phyloP scores from a whole-genome alignment of 2,113 vertebrate species.

The Phyllopteryx taeniolatus region DNA sequence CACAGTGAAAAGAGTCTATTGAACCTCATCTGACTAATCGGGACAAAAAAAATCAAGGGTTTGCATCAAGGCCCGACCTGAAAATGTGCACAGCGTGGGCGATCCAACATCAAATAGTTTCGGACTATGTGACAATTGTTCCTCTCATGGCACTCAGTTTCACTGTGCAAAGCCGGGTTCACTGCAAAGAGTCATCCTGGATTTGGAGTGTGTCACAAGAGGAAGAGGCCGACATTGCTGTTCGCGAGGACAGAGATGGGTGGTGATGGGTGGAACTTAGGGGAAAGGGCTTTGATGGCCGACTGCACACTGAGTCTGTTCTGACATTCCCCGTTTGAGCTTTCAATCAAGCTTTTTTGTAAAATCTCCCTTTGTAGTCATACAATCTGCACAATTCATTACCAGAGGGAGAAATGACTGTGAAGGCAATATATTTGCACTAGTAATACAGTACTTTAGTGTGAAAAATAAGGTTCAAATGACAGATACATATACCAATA shows the following conservation, averaged over 20 bases:
- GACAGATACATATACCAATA: background rate
- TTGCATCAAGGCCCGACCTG: background rate
- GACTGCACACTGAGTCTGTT: constrained; percentile 35
- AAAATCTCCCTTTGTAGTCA: constrained; percentile 40
- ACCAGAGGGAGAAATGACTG: constrained; percentile 31
- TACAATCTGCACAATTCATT: constrained; percentile 16
- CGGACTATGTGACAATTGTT: constrained; percentile 15
- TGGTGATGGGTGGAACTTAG: constrained; percentile 47
- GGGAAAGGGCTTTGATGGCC: constrained; percentile 54
- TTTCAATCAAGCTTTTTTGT: constrained; percentile 25
- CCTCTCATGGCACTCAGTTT: constrained; percentile 25
- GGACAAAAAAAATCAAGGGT: constrained; percentile 5
- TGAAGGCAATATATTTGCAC: constrained; percentile 23
- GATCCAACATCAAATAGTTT: constrained; percentile 11
- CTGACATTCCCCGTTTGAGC: constrained; percentile 32
- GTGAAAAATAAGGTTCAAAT: background rate
- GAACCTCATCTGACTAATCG: background rate
- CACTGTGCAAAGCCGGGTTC: background rate
- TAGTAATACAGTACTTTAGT: constrained; percentile 11
- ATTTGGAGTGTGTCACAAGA: constrained; percentile 46
- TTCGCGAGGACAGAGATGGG: constrained; percentile 46
- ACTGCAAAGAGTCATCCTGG: constrained; percentile 41
- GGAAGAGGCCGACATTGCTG: constrained; percentile 32
- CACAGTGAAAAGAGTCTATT: background rate
- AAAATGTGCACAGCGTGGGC: background rate